A percentile compares a stretch with the other conserved stretches of the same genome.
phyloP scores from a whole-genome alignment of 2,797 vertebrate genomes.

The Psittacula echo region DNA sequence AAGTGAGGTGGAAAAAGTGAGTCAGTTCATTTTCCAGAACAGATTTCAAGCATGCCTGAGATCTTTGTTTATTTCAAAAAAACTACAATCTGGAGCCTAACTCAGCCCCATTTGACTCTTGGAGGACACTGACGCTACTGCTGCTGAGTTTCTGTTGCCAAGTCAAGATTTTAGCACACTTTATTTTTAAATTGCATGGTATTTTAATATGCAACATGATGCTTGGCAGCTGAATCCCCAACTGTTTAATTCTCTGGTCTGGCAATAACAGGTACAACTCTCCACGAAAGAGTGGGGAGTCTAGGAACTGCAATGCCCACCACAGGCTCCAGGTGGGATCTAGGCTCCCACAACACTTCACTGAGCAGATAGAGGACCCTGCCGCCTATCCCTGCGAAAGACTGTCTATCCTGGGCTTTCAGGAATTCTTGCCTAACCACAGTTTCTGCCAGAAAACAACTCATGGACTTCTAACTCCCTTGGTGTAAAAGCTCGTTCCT shows the following conservation, averaged over 20 bases:
- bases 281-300: background rate
- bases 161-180: background rate
- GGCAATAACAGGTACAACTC: background rate
- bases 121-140: background rate
- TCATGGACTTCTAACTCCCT: background rate
- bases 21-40: background rate
- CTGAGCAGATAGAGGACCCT: background rate
- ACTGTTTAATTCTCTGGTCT: background rate
- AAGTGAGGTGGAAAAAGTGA: background rate
- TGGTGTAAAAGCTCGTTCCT: background rate
- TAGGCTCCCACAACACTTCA: background rate
- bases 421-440: background rate
- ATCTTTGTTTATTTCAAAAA: background rate
- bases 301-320: background rate
- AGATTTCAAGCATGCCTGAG: background rate
- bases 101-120: background rate
- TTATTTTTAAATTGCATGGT: background rate
- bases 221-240: background rate
- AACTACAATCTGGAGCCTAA: background rate
- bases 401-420: background rate
- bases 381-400: fast-evolving
- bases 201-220: background rate
- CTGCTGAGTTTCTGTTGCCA: background rate
- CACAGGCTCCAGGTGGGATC: background rate
- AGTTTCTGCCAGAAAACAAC: background rate